phyloP scores from a whole-genome alignment of 2,113 vertebrate species.

The Campylomormyrus numenius region DNA sequence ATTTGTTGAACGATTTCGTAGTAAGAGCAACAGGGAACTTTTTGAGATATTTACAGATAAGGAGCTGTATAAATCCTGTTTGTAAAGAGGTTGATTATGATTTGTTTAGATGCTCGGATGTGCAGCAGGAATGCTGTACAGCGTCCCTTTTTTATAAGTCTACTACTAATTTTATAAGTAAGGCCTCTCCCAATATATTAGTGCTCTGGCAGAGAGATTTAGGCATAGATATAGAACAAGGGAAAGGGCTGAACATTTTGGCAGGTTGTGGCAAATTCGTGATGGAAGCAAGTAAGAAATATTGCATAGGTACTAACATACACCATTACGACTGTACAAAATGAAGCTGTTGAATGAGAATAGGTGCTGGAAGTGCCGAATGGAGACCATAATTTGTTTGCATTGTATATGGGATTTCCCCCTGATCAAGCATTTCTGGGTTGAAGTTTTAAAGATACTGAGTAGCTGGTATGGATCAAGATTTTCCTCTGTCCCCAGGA shows the following conservation, averaged over 20 bases:
- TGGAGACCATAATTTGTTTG: background rate
- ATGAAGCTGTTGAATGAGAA: background rate
- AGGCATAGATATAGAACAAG: background rate
- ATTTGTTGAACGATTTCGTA: background rate
- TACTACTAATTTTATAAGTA: background rate
- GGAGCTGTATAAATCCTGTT: too few relatives aligned
- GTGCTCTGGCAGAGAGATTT: background rate
- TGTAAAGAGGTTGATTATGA: too few relatives aligned
- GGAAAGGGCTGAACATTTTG: background rate
- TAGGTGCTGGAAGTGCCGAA: background rate
- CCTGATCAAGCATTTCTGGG: background rate
- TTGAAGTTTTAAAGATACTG: background rate
- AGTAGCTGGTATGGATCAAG: background rate
- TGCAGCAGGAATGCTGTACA: background rate
- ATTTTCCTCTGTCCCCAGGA: background rate
- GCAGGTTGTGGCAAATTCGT: background rate
- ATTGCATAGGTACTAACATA: background rate
- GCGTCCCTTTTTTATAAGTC: background rate
- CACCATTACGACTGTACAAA: background rate
- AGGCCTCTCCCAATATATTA: background rate
- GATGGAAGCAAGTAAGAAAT: background rate
- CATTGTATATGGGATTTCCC: background rate
- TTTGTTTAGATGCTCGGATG: background rate
- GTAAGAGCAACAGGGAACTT: background rate
- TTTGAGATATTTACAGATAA: background rate